A percentile compares a stretch with the other conserved stretches of the same genome.
These are phyloP conservation scores for Perca flavescens DNA, from an alignment of 2,113 vertebrate genomes.

Conservation along the genomic window DNA sequence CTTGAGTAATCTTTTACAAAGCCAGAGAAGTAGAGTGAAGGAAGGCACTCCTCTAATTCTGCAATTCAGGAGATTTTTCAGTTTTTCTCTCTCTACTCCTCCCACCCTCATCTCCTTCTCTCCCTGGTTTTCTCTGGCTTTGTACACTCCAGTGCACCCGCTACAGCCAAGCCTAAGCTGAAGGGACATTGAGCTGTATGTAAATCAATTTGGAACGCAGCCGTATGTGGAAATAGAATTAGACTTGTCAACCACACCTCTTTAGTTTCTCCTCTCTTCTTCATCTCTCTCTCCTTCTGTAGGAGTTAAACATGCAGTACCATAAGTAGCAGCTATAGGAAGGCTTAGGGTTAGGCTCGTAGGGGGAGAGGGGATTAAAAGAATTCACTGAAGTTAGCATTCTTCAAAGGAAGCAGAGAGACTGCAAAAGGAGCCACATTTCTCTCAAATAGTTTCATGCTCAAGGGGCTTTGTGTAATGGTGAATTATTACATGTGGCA, in stretches of 20 bases:
- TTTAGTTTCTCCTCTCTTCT: constrained; percentile 65
- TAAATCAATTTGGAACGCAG: constrained; percentile 78
- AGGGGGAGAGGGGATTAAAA: constrained; percentile 71
- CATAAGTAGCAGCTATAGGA: constrained; percentile 69
- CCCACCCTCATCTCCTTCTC: constrained; percentile 23
- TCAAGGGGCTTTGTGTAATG: constrained; percentile 72
- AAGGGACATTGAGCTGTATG: constrained; percentile 76
- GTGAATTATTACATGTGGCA: constrained; percentile 75
- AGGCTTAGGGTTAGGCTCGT: constrained; percentile 70
- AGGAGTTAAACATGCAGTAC: constrained; percentile 43
- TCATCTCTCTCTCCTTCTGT: constrained; percentile 44
- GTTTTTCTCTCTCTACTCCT: constrained; percentile 26
- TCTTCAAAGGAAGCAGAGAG: constrained; percentile 75
- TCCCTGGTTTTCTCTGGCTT: constrained; percentile 43
- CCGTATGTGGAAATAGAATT: constrained; percentile 77
- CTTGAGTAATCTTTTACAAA: constrained; percentile 41
- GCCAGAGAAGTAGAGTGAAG: constrained; percentile 30
- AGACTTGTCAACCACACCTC: constrained; percentile 72
- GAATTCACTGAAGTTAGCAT: constrained; percentile 73
- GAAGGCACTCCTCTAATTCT: constrained; percentile 42
- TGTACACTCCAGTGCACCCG: constrained; percentile 47
- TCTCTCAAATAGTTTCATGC: constrained; percentile 72
- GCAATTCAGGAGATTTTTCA: constrained; percentile 49
- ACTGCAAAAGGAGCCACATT: constrained; percentile 57
- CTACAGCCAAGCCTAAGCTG: constrained; percentile 62